Evolutionary conservation across 2,797 vertebrate species (phyloP).

Genomic region (Melanotaenia nigrans): DNA sequence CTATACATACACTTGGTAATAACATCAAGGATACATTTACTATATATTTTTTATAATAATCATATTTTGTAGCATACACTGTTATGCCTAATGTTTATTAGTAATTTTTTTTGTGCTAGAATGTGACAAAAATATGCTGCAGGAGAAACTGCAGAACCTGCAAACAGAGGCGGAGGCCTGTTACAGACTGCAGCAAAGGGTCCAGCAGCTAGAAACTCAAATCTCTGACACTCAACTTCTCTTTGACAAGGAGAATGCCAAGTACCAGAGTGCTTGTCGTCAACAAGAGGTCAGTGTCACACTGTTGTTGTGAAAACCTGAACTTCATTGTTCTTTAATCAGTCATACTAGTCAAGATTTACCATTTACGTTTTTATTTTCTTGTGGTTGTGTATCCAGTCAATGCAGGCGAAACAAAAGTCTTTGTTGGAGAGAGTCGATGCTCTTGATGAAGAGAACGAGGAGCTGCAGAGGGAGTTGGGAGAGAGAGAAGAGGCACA

Average conservation of each 20-base stretch:
- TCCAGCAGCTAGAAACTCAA: slow-evolving; percentile 76
- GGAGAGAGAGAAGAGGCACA: slow-evolving; percentile 76
- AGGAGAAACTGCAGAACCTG: slow-evolving; percentile 71
- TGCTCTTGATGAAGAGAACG: slow-evolving; percentile 83
- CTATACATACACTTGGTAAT: slow-evolving; percentile 85
- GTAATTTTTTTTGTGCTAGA: slow-evolving; percentile 71
- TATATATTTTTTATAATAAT: neutral
- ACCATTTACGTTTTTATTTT: neutral
- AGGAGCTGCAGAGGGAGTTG: slow-evolving; percentile 82
- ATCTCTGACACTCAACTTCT: slow-evolving; percentile 74
- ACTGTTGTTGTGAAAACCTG: slow-evolving; percentile 6
- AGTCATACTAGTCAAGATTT: slow-evolving; percentile 1
- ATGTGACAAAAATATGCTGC: slow-evolving; percentile 70
- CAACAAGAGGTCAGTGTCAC: slow-evolving; percentile 86
- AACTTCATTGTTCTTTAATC: neutral
- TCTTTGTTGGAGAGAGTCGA: slow-evolving; percentile 84
- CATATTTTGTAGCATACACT: neutral
- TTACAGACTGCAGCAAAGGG: slow-evolving; percentile 78
- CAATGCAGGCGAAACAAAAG: slow-evolving; percentile 88
- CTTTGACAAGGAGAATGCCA: slow-evolving; percentile 88
- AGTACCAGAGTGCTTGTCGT: slow-evolving; percentile 82
- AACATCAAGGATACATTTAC: neutral
- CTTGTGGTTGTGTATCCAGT: slow-evolving; percentile 70
- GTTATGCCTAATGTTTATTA: neutral
- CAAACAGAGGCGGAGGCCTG: slow-evolving; percentile 65